Evolutionary conservation across 2,113 vertebrate species (phyloP).

Genomic region (Lophotis ruficrista): DNA sequence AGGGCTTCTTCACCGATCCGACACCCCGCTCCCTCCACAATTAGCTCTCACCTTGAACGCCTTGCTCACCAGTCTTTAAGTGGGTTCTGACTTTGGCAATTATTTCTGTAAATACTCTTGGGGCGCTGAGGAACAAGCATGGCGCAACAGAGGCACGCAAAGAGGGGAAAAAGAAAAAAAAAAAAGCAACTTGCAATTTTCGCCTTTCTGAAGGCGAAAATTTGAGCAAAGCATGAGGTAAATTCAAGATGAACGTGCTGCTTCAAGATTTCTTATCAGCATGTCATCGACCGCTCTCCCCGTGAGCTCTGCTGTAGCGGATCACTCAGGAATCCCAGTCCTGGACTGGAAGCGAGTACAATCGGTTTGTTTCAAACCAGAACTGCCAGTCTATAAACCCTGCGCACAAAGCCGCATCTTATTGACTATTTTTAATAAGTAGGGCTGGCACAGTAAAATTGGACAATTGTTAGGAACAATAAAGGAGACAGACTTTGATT

Average conservation of each 20-base stretch:
- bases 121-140: not conserved
- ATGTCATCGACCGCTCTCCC: not conserved
- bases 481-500: constrained; percentile 35
- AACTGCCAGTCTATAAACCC: not conserved
- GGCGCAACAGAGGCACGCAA: accelerated
- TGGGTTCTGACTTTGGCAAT: not conserved
- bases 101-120: not conserved
- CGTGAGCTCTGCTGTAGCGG: not conserved
- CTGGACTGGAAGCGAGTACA: constrained; percentile 17
- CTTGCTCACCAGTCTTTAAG: not conserved
- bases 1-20: not conserved
- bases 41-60: not conserved
- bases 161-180: not conserved
- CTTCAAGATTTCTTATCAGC: constrained; percentile 1
- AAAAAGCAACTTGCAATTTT: not conserved
- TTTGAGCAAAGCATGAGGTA: not conserved
- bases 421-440: constrained; percentile 59
- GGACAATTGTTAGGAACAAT: constrained; percentile 11
- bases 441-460: constrained; percentile 22
- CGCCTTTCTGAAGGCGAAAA: not conserved
- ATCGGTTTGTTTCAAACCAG: constrained; percentile 11
- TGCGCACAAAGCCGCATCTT: not conserved
- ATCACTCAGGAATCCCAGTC: constrained; percentile 31
- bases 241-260: not conserved
- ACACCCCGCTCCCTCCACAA: not conserved